These are phyloP conservation scores for Lasioglossum baleicum DNA, from an alignment of 1,140 invertebrate species.

Conservation along the genomic window DNA sequence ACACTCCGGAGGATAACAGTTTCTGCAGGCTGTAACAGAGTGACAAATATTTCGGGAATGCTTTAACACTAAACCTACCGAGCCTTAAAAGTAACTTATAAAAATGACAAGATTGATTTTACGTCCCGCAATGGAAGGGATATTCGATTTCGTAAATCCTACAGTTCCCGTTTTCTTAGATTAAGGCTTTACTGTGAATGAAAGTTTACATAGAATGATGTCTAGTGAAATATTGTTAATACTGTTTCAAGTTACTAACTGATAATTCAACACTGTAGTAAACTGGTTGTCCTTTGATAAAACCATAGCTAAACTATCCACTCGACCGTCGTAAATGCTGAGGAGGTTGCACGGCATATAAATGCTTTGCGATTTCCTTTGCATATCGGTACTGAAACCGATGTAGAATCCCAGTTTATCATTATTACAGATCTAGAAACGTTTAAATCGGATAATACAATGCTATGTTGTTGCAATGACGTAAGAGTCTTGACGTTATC, in stretches of 20 bases:
- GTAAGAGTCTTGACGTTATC: not conserved
- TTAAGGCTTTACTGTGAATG: too few species aligned
- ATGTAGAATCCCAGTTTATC: not conserved
- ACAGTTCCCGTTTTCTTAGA: too few species aligned
- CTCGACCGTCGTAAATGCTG: not conserved
- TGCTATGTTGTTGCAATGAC: not conserved
- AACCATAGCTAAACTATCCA: conserved; percentile 27
- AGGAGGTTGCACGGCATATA: conserved; percentile 34
- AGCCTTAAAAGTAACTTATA: too few species aligned
- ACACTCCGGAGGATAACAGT: conserved; percentile 40
- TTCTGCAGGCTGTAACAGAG: conserved; percentile 52
- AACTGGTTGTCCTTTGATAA: conserved; percentile 40
- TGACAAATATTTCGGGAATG: not conserved
- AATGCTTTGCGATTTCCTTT: not conserved
- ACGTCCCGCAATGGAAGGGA: too few species aligned
- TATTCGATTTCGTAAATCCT: too few species aligned
- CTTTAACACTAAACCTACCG: too few species aligned
- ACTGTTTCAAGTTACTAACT: conserved; percentile 34
- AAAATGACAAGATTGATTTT: too few species aligned
- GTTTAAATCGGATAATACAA: too few species aligned
- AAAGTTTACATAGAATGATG: too few species aligned
- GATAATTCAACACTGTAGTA: conserved; percentile 32
- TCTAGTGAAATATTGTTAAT: not conserved
- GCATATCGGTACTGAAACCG: not conserved
- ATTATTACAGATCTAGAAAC: conserved; percentile 3